Evolutionary conservation across 1,140 invertebrate species (phyloP), one percentile per base, ranked within the genome.

Genomic region (Psix sp.): DNA sequence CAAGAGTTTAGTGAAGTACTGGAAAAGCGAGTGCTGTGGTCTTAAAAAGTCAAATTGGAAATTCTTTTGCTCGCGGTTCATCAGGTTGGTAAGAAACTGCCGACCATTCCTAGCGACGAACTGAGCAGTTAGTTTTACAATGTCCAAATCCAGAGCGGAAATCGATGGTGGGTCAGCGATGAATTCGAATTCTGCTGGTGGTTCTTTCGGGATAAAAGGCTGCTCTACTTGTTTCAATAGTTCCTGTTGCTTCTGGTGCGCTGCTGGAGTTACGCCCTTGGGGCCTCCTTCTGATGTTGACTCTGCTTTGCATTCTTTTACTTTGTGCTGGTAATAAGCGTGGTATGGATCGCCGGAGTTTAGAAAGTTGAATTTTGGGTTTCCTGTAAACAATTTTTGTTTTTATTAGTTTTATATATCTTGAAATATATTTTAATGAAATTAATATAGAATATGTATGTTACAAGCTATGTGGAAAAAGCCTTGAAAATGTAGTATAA

Each of bases 31-130:
- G 88, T 99, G 98, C 79, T 99, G 98, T 0, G 98, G 98, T 11
- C 98, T 90, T 2, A 99, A 88, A 84, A 99, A 99, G 86, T 99
- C 98, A 90, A 99, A 99, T 79, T 99, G 98, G 80, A 96, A 99
- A 86, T 99, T 99, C 5, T 97, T 89, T 79, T 99, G 96, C 83
- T 99, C 98, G 16, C 97, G 90, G 78, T 98, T 99, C 98, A 99
- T 99, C 5, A 99, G 85, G 80, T 98, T 98, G 2, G 97, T 99
- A 3, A 99, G 88, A 85, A 99, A 99, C 82, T 99, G 96, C 4
- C 98, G 90, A 3, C 98, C 98, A 88, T 99, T 99, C 80, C 98
- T 89, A 0, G 98, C 98, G 0, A 99, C 98, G 90, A 99, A 99
- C 84, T 99, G 96, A 0, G 98, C 98, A 1, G 98, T 99, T 5